phyloP scores from a whole-genome alignment of 2,888 invertebrate species.

The Epistrophella euchroma region DNA sequence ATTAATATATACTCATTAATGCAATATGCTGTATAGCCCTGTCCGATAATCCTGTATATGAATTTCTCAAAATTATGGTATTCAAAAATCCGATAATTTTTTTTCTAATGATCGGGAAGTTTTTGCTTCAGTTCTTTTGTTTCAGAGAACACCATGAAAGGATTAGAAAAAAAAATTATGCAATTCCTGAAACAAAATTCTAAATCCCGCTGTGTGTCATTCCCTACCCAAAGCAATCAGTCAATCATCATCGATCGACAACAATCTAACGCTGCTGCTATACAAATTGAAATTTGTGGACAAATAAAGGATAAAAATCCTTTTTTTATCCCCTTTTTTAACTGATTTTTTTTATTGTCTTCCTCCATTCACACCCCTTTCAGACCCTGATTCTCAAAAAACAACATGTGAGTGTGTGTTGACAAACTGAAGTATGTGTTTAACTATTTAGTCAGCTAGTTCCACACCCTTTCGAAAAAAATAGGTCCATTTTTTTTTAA shows the following conservation, averaged over 20 bases:
- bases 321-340: slow-evolving; percentile 58
- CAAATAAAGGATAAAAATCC: slow-evolving; percentile 70
- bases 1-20: slow-evolving; percentile 48
- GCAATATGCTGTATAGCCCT: slow-evolving; percentile 36
- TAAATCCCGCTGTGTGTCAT: neutral
- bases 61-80: slow-evolving; percentile 34
- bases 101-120: slow-evolving; percentile 64
- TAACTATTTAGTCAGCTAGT: slow-evolving; percentile 60
- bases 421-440: slow-evolving; percentile 77
- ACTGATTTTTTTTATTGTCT: slow-evolving; percentile 49
- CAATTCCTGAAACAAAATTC: neutral
- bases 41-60: slow-evolving; percentile 20
- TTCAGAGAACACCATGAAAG: slow-evolving; percentile 58
- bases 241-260: slow-evolving; percentile 44
- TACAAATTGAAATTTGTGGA: slow-evolving; percentile 73
- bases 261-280: slow-evolving; percentile 23
- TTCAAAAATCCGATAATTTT: slow-evolving; percentile 24
- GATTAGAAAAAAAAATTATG: slow-evolving; percentile 30
- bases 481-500: slow-evolving; percentile 66
- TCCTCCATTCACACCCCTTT: slow-evolving; percentile 59
- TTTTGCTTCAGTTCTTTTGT: slow-evolving; percentile 41
- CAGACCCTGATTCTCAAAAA: neutral
- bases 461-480: slow-evolving; percentile 33
- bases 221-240: slow-evolving; percentile 28
- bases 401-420: slow-evolving; percentile 72